Percentiles rank a stretch among this genome's conserved stretches.
Conservation (phyloP, 2,797 vertebrate species). For the Aeoliscus strigatus region DNA sequence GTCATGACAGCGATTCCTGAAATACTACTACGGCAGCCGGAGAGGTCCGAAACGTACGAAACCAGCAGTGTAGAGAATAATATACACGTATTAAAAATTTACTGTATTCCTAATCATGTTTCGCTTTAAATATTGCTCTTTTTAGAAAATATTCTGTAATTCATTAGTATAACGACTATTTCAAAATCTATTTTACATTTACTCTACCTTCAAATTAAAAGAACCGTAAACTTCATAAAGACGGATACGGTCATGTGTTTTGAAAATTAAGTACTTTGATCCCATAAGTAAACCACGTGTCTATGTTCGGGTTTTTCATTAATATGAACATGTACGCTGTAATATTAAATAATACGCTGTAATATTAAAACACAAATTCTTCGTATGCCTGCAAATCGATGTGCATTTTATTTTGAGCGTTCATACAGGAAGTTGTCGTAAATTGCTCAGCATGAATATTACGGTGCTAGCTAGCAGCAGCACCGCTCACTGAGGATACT, state of each 20-base stretch:
- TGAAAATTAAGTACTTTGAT: neutral
- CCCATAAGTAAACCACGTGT: neutral
- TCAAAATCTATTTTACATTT: neutral
- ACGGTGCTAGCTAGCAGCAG: neutral
- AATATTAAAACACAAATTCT: neutral
- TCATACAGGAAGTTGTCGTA: conserved; percentile 1
- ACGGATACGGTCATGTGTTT: too few relatives aligned
- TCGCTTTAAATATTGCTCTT: too few relatives aligned
- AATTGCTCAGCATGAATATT: neutral
- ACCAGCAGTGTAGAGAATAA: too few relatives aligned
- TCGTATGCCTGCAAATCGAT: accelerated
- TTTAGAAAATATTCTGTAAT: too few relatives aligned
- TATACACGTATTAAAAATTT: too few relatives aligned
- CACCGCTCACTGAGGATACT: conserved; percentile 1
- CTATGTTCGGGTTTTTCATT: too few relatives aligned
- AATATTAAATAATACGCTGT: neutral
- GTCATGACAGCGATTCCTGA: conserved; percentile 24
- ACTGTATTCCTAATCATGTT: too few relatives aligned
- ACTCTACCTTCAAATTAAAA: conserved; percentile 14
- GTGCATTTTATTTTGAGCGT: conserved; percentile 31
- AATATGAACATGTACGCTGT: too few relatives aligned
- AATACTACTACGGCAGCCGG: conserved; percentile 31
- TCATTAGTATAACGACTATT: neutral
- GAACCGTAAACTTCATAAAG: neutral
- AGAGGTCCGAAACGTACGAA: neutral